phyloP scores from a whole-genome alignment of 2,797 vertebrate genomes.

The Enteromius treurensis region DNA sequence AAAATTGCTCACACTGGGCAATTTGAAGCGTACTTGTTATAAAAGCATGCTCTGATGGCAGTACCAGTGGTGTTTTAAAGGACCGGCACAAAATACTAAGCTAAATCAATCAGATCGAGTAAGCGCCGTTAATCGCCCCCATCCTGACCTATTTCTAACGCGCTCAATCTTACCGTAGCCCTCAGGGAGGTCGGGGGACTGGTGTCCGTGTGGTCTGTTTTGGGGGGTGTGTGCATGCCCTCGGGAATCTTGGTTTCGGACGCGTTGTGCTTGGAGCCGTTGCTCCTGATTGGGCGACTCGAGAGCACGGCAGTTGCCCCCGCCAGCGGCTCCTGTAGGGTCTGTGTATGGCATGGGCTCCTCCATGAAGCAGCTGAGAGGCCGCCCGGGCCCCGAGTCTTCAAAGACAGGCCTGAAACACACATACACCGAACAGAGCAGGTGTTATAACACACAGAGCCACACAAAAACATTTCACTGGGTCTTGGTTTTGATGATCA shows the following conservation, averaged over 20 bases:
- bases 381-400: constrained; percentile 84
- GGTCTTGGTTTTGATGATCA: background rate
- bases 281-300: constrained; percentile 92
- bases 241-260: constrained; percentile 87
- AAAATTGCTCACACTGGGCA: background rate
- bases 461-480: background rate
- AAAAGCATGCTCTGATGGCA: background rate
- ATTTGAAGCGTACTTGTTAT: background rate
- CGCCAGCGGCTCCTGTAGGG: constrained; percentile 88
- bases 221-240: constrained; percentile 89
- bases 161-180: constrained; percentile 80
- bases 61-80: background rate
- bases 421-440: background rate
- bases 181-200: constrained; percentile 94
- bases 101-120: background rate
- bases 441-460: background rate
- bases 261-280: constrained; percentile 88
- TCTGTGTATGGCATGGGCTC: constrained; percentile 94
- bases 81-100: background rate
- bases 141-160: background rate
- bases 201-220: constrained; percentile 92
- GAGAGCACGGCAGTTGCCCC: constrained; percentile 86
- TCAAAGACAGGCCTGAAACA: constrained; percentile 84
- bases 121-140: background rate
- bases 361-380: constrained; percentile 91